Evolutionary conservation across 2,888 invertebrate genomes (phyloP).

Genomic region (Erebia epiphron): DNA sequence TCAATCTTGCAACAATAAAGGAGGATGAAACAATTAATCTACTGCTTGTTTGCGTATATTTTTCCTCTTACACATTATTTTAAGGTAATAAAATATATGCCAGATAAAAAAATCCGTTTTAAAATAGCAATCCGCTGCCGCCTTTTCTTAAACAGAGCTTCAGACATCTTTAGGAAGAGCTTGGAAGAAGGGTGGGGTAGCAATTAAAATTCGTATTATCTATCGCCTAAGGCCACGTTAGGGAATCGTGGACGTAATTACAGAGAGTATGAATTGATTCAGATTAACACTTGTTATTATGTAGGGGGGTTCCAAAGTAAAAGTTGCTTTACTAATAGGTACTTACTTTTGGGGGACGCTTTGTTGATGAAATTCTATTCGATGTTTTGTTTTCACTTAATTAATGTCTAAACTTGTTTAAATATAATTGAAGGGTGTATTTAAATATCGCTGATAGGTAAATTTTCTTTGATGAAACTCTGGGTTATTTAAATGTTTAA

Average conservation of each 20-base stretch:
- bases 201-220: constrained; percentile 58
- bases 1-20: too few species aligned
- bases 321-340: constrained; percentile 3
- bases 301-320: constrained; percentile 7
- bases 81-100: too few species aligned
- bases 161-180: constrained; percentile 31
- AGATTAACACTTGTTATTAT: constrained; percentile 42
- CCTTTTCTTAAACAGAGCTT: constrained; percentile 10
- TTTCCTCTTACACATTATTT: too few species aligned
- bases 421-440: neutral
- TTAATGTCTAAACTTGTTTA: constrained; percentile 14
- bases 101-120: too few species aligned
- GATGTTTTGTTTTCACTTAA: constrained; percentile 19
- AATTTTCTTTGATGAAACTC: neutral
- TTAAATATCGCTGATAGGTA: neutral
- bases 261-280: constrained; percentile 44
- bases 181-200: constrained; percentile 43
- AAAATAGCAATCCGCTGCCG: constrained; percentile 24
- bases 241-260: constrained; percentile 45
- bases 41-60: too few species aligned
- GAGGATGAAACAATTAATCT: too few species aligned
- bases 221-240: constrained; percentile 47
- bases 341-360: constrained; percentile 9
- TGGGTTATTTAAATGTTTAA: neutral
- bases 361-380: constrained; percentile 12